Conservation (phyloP, 2,113 vertebrate species). For the Brienomyrus brachyistius region DNA sequence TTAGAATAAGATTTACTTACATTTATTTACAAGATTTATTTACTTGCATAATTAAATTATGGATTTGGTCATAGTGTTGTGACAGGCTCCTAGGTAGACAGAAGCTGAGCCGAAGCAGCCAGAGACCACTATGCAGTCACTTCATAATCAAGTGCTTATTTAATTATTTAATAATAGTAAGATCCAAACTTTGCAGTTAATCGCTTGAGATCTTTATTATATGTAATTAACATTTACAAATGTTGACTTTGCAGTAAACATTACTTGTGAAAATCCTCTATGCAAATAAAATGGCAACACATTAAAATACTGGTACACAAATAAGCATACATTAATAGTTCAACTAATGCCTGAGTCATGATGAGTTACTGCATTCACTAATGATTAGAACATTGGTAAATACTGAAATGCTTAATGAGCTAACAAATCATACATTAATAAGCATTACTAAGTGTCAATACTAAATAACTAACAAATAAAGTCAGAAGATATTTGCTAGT, state of each 20-base stretch:
- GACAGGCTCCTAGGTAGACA: background rate
- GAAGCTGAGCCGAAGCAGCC: background rate
- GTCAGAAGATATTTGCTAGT: no score
- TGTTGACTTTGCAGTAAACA: background rate
- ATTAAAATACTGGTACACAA: no score
- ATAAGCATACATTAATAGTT: no score
- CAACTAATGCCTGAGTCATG: no score
- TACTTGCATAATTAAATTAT: background rate
- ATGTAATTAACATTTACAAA: background rate
- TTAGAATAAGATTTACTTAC: background rate
- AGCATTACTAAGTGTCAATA: no score
- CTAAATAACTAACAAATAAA: no score
- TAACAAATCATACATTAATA: no score
- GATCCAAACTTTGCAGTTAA: background rate
- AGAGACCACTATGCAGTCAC: background rate
- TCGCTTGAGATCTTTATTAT: background rate
- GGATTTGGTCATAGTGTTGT: background rate
- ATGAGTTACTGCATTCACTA: no score
- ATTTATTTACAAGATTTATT: no score
- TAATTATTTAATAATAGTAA: background rate
- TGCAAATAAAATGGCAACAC: no score
- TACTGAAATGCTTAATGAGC: no score
- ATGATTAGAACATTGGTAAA: no score
- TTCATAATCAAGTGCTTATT: background rate
- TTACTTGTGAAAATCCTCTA: background rate